Conservation (phyloP, 2,797 vertebrate genomes). For the Vultur gryphus region DNA sequence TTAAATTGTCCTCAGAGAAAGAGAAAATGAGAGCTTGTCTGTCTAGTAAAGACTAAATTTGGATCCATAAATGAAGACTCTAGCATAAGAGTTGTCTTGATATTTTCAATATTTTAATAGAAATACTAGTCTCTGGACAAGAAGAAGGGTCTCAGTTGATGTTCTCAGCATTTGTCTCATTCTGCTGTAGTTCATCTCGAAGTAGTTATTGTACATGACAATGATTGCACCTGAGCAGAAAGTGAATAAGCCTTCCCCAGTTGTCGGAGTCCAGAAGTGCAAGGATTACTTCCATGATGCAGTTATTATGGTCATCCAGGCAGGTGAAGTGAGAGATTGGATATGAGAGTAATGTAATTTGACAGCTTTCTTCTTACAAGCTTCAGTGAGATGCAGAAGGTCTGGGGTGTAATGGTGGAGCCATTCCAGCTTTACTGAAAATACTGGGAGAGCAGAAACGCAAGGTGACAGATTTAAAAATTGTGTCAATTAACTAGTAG, state of each 20-base stretch:
- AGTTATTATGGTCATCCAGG: constrained; percentile 19
- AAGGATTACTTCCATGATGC: constrained; percentile 12
- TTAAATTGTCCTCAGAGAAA: neutral
- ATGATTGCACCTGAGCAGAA: constrained; percentile 22
- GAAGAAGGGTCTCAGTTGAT: neutral
- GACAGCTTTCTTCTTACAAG: neutral
- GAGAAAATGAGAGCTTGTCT: neutral
- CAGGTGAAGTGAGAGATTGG: constrained; percentile 16
- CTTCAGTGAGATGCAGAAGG: neutral
- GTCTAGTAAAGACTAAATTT: neutral
- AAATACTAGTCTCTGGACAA: neutral
- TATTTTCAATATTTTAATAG: neutral
- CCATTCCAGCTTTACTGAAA: constrained; percentile 4
- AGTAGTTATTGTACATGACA: constrained; percentile 30
- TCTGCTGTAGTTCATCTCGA: neutral
- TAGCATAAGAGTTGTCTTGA: neutral
- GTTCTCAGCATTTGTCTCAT: neutral
- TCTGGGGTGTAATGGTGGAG: neutral
- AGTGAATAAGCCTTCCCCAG: neutral
- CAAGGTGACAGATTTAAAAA: constrained; percentile 44
- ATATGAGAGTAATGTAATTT: neutral
- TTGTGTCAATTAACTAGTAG: constrained; percentile 32
- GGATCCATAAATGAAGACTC: neutral
- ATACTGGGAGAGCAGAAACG: neutral
- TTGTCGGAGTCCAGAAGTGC: neutral